Conservation (phyloP, 2,797 vertebrate species). For the Rhincodon typus region DNA sequence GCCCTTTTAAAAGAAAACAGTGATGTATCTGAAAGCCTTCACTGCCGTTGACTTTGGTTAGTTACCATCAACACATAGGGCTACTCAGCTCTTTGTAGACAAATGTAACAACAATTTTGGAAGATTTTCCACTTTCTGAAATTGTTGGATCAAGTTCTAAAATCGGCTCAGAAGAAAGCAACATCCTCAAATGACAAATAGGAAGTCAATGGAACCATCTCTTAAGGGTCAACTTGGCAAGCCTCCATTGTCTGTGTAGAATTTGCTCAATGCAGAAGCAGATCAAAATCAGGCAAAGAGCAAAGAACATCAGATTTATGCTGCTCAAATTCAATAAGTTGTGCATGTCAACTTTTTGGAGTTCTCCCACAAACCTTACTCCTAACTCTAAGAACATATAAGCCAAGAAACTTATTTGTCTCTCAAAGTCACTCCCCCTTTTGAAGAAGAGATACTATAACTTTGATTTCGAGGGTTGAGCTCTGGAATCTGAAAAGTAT, state of each 20-base stretch:
- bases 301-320: background rate
- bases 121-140: background rate
- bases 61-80: background rate
- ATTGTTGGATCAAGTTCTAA: background rate
- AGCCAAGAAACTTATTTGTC: background rate
- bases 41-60: background rate
- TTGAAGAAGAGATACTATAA: background rate
- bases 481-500: background rate
- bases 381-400: background rate
- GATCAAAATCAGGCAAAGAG: background rate
- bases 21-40: slow-evolving; percentile 9
- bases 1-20: slow-evolving; percentile 11
- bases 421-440: background rate
- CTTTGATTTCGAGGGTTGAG: background rate
- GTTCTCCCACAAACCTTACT: background rate
- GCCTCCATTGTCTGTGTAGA: background rate
- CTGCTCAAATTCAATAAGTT: background rate
- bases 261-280: background rate
- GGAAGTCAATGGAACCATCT: background rate
- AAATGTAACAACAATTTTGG: background rate
- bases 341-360: background rate
- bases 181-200: background rate
- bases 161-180: background rate
- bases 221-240: background rate
- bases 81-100: background rate